phyloP scores from a whole-genome alignment of 1,140 invertebrate genomes.

The Drosophila suzukii region DNA sequence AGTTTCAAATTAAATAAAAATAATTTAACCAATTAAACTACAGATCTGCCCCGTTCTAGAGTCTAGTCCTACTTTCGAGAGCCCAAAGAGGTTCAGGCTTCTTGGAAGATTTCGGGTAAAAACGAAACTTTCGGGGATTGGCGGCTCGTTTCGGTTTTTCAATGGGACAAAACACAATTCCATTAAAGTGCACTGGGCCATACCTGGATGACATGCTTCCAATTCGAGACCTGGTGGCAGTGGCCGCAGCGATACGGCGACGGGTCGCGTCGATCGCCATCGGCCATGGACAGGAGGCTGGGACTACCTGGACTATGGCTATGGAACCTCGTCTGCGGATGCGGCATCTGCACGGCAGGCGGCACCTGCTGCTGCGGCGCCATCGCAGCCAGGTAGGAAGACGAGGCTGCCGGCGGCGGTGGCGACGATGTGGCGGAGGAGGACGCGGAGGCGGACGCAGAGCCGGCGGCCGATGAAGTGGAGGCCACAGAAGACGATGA shows the following conservation, averaged over 20 bases:
- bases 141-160: slow-evolving; percentile 51
- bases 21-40: not conserved
- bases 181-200: slow-evolving; percentile 66
- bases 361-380: slow-evolving; percentile 30
- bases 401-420: slow-evolving; percentile 51
- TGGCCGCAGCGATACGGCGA: slow-evolving; percentile 90
- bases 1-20: no score
- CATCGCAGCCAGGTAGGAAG: slow-evolving; percentile 47
- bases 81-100: not conserved
- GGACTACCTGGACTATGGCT: slow-evolving; percentile 78
- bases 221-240: slow-evolving; percentile 91
- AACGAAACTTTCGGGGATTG: slow-evolving; percentile 19
- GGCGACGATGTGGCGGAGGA: slow-evolving; percentile 35
- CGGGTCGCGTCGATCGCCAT: slow-evolving; percentile 80
- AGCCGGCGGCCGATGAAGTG: slow-evolving; percentile 31
- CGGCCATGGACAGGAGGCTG: slow-evolving; percentile 73
- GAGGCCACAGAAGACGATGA: slow-evolving; percentile 43
- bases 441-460: slow-evolving; percentile 31
- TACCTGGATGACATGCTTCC: slow-evolving; percentile 93
- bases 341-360: slow-evolving; percentile 26
- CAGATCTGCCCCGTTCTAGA: not conserved
- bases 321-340: slow-evolving; percentile 57
- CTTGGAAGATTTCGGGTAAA: not conserved
- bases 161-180: slow-evolving; percentile 78
- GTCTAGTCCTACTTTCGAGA: not conserved